Conservation (phyloP, 2,888 invertebrate genomes). For the Melitaea athalia region DNA sequence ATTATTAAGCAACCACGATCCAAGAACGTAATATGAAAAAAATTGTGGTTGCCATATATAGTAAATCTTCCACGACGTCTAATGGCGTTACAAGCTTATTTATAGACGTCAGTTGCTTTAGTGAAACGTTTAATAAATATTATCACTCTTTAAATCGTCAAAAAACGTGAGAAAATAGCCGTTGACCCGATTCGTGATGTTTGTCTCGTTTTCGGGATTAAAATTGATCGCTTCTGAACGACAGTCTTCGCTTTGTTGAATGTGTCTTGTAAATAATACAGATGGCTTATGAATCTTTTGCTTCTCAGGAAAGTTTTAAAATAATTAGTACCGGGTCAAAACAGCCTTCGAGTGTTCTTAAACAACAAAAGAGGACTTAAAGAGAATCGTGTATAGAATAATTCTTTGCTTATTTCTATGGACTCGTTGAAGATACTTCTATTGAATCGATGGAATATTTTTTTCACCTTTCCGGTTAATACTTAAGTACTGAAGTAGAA, state of each 20-base stretch:
- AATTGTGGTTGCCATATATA: conserved; percentile 64
- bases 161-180: conserved; percentile 81
- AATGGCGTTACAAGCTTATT: conserved; percentile 76
- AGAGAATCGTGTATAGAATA: conserved; percentile 57
- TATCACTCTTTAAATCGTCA: conserved; percentile 79
- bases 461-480: conserved; percentile 67
- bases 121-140: conserved; percentile 81
- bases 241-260: conserved; percentile 72
- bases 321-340: conserved; percentile 71
- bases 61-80: conserved; percentile 79
- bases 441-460: conserved; percentile 57
- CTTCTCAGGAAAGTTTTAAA: conserved; percentile 58
- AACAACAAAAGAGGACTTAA: conserved; percentile 73
- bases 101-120: conserved; percentile 72
- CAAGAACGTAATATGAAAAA: conserved; percentile 52
- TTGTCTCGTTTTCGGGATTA: conserved; percentile 79
- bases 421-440: conserved; percentile 65
- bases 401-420: conserved; percentile 64
- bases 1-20: conserved; percentile 56
- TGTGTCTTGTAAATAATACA: conserved; percentile 71
- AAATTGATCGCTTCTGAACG: conserved; percentile 71
- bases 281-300: conserved; percentile 60
- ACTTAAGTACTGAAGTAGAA: conserved; percentile 25
- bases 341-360: conserved; percentile 70
- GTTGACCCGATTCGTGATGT: conserved; percentile 80